phyloP scores from a whole-genome alignment of 2,888 invertebrate genomes.

The Cephus runcator region DNA sequence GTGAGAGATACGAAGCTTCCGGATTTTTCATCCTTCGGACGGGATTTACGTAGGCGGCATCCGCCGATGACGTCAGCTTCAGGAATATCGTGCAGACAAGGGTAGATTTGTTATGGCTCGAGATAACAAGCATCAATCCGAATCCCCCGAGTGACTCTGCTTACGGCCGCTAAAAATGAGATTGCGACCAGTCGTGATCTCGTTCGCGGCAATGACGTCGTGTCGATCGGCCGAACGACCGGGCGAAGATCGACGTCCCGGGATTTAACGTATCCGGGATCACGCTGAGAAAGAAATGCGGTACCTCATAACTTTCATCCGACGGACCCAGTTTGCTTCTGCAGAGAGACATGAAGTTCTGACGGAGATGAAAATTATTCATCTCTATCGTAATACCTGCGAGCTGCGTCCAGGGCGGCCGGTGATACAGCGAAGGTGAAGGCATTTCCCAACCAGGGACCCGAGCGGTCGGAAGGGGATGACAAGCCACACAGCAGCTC shows the following conservation, averaged over 20 bases:
- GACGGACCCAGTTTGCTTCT: background rate
- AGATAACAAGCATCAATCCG: conserved; percentile 3
- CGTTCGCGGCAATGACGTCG: background rate
- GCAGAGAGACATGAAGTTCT: background rate
- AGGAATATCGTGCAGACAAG: background rate
- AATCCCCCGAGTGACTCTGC: background rate
- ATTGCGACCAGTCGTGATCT: background rate
- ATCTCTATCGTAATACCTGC: background rate
- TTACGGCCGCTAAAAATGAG: background rate
- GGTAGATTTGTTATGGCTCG: conserved; percentile 3
- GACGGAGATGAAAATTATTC: background rate
- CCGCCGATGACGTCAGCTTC: background rate
- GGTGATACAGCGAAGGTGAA: too few relatives aligned
- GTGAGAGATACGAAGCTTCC: background rate
- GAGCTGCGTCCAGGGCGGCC: background rate
- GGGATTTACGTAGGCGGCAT: background rate
- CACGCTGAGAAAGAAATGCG: background rate
- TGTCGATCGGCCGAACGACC: background rate
- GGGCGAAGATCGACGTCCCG: background rate
- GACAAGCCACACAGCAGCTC: background rate
- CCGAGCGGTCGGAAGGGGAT: too few relatives aligned
- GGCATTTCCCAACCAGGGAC: background rate
- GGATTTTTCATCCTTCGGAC: background rate
- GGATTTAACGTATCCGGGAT: background rate
- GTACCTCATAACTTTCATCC: background rate